Base-by-base conservation (phyloP, 2,113 vertebrate species). In the Anguilla japonica region DNA sequence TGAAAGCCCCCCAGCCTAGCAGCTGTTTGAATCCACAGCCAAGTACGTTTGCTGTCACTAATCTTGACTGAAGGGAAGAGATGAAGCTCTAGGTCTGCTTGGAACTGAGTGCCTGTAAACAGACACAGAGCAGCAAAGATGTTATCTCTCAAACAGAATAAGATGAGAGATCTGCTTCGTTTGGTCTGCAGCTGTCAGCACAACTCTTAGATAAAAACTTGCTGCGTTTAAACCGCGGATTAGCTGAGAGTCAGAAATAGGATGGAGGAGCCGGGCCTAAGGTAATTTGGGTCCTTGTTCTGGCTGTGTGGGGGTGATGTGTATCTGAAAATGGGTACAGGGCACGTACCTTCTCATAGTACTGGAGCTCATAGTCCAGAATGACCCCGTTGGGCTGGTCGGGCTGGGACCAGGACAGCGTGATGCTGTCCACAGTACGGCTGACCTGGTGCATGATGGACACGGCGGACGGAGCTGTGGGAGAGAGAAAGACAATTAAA, bases 371-470 rank as follows among this genome's bases (percentile, higher is more conserved):
- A 0, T 99, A 99, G 92, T 99, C 98, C 93, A 99, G 94, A 92
- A 99, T 99, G 93, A 99, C 96, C 4, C 98, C 98, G 0, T 99
- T 99, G 83, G 98, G 98, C 91, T 99, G 98, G 94, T 99, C 98
- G 0, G 98, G 98, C 90, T 99, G 98, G 79, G 98, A 99, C 98
- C 98, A 99, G 0, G 98, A 98, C 26, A 99, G 95, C 43, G 98
- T 99, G 91, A 99, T 98, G 95, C 97, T 98, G 95, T 99, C 97
- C 94, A 99, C 96, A 0, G 97, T 97, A 41, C 98, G 97, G 88
- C 97, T 99, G 90, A 98, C 98, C 93, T 99, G 98, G 89, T 99
- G 98, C 96, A 99, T 99, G 90, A 99, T 99, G 87, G 98, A 99
- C 50, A 99, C 97, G 0, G 97, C 96, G 0, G 98, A 99, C 0